Evolutionary conservation across 2,797 vertebrate genomes (phyloP), one percentile per base, ranked within the genome.

Genomic region (Enteromius thamalakanensis): DNA sequence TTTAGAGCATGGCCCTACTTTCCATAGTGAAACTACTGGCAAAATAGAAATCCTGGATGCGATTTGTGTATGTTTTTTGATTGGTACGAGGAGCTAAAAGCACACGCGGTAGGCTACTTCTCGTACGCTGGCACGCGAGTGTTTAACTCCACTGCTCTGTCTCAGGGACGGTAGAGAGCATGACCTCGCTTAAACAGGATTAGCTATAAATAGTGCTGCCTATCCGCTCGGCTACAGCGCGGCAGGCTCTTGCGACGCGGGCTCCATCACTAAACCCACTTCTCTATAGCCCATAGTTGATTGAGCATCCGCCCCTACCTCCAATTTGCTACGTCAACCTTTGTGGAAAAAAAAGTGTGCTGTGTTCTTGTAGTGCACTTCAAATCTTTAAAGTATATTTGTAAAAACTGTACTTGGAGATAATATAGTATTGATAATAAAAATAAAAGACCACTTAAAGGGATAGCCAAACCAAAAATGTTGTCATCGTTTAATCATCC

Each of bases 141-240:
- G 68, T 87, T 89, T 89, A 90, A 89, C 89, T 88, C 86, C 83
- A 81, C 80, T 88, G 90, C 87, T 90, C 89, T 85, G 86, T 89
- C 88, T 87, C 87, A 88, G 87, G 86, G 85, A 92, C 82, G 90
- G 92, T 92, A 91, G 91, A 93, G 94, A 94, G 89, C 90, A 89
- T 91, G 91, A 95, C 94, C 93, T 95, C 95, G 91, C 89, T 86
- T 89, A 93, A 91, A 90, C 86, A 89, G 84, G 93, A 95, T 95
- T 95, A 93, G 89, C 92, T 95, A 95, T 93, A 94, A 95, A 96
- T 95, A 96, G 94, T 84, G 87, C 85, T n/a, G 85, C 91, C 92
- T 93, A 95, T 94, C 92, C 91, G 84, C 90, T 87, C 14, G 26
- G 26, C 60, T 64, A 64, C 26, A 64, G 26, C 60, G 6, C 26